Percentiles rank a stretch among this genome's conserved stretches.
These are phyloP conservation scores for Philopedon plagiatum DNA, from an alignment of 2,888 invertebrate genomes.

Conservation along the genomic window DNA sequence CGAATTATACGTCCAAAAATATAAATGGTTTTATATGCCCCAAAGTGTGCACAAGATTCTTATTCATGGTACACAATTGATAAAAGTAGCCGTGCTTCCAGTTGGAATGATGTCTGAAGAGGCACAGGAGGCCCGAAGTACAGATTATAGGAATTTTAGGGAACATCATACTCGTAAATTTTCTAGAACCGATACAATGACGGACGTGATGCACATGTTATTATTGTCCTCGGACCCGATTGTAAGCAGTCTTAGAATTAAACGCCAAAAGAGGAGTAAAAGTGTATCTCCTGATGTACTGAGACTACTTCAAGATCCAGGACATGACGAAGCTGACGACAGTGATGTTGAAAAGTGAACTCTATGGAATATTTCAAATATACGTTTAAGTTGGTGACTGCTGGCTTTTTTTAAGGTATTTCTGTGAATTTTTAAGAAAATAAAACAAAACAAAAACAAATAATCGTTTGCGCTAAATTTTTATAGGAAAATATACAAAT, in stretches of 20 bases:
- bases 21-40: constrained; percentile 52
- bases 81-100: constrained; percentile 46
- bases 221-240: constrained; percentile 43
- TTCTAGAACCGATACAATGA: constrained; percentile 44
- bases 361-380: no score
- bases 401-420: no score
- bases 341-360: no score
- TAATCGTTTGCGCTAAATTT: no score
- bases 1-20: constrained; percentile 42
- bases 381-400: no score
- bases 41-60: constrained; percentile 51
- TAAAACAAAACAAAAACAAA: no score
- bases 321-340: no score
- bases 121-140: constrained; percentile 52
- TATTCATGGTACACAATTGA: constrained; percentile 50
- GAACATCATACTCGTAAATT: constrained; percentile 32
- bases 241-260: not conserved
- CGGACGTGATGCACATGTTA: constrained; percentile 33
- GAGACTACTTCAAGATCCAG: no score
- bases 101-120: constrained; percentile 52
- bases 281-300: not conserved
- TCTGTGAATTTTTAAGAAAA: no score
- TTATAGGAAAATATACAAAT: no score
- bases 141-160: constrained; percentile 40
- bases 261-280: not conserved